Evolutionary conservation across 2,888 invertebrate species (phyloP), one percentile per base, ranked within the genome.

Genomic region (Furcula furcula): DNA sequence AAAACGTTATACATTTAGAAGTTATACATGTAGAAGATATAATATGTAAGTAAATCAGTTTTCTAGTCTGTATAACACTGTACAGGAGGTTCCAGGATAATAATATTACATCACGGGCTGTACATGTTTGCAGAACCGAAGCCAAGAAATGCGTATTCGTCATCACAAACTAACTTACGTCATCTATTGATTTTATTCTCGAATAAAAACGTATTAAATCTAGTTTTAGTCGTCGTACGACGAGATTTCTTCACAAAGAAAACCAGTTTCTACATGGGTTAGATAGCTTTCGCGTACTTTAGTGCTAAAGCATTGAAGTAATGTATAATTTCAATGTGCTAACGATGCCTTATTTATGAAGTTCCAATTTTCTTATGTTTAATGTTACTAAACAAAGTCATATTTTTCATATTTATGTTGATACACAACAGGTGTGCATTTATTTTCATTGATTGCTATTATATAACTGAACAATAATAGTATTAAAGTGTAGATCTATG

Each of bases 401-500:
- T 49, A 44, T 47, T 55, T 54, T 58, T 57, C 42, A 66, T 68
- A 59, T 65, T 61, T 61, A 58, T 64, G 52, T 58, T 51, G 31
- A 40, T 43, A 43, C 54, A 55, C 59, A 57, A 29, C 45, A 51
- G 40, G 56, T 62, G 68, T 66, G 73, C 74, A 72, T 74, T 73
- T 72, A 72, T 48, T 65, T 71, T 71, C 42, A 45, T 50, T 40
- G 57, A 48, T 59, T 56, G 51, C 50, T 65, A 61, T 58, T 66
- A 76, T 66, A 64, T 64, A 69, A 65, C 69, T 67, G 69, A 82
- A 76, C 72, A 78, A 78, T 76, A 69, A 78, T 82, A 81, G 83
- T 84, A 85, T 82, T 85, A 84, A 79, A 76, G 47, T 62, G 77
- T 74, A n/a, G n/a, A n/a, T n/a, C n/a, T n/a, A n/a, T n/a, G n/a